Conservation (phyloP, 1,140 invertebrate genomes). For the Bombus pascuorum region DNA sequence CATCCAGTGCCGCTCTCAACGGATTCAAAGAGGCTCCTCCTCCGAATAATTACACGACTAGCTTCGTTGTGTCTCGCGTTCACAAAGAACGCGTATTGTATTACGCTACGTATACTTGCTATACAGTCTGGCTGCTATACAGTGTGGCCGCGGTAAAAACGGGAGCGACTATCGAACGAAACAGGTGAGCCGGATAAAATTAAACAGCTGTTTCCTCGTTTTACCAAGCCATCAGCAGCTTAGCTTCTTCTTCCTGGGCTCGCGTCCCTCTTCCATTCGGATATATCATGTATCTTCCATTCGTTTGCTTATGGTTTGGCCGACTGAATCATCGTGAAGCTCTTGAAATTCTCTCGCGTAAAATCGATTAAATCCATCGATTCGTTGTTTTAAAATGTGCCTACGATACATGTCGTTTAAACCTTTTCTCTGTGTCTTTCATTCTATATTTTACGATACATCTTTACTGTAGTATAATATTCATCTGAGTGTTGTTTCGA, state of each 20-base stretch:
- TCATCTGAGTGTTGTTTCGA: background rate
- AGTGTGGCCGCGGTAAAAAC: slow-evolving; percentile 31
- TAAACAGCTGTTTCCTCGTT: slow-evolving; percentile 73
- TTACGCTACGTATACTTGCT: slow-evolving; percentile 20
- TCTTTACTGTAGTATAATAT: background rate
- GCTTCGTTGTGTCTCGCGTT: slow-evolving; percentile 32
- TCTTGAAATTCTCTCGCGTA: background rate
- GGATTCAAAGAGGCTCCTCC: background rate
- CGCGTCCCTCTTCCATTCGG: background rate
- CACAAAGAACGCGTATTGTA: slow-evolving; percentile 37
- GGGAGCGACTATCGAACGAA: slow-evolving; percentile 61
- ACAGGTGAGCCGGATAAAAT: slow-evolving; percentile 72
- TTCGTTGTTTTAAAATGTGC: background rate
- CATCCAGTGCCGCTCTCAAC: background rate
- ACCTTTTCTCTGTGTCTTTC: background rate
- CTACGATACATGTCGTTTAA: background rate
- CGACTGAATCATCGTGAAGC: background rate
- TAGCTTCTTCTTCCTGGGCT: slow-evolving; percentile 7
- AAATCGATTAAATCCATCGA: background rate
- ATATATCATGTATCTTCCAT: background rate
- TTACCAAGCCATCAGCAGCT: slow-evolving; percentile 41
- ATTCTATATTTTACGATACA: background rate
- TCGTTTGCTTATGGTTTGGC: background rate
- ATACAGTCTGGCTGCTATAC: slow-evolving; percentile 4
- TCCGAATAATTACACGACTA: slow-evolving; percentile 8